These are phyloP conservation scores for Columba guinea DNA, from an alignment of 2,797 vertebrate genomes.

Conservation along the genomic window DNA sequence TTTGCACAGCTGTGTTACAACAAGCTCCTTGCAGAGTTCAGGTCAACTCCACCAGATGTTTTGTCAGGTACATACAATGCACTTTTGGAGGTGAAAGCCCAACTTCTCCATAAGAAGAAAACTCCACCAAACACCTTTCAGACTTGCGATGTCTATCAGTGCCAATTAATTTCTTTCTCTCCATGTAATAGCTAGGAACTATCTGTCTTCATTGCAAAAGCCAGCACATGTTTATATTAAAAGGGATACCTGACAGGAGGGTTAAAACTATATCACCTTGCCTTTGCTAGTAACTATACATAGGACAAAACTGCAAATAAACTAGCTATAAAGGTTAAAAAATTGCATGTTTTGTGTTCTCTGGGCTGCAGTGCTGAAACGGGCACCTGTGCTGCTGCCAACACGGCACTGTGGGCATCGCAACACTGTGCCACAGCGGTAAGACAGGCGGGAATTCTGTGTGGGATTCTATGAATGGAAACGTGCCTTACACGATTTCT, in stretches of 20 bases:
- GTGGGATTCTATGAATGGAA: not conserved
- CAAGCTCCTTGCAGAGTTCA: not conserved
- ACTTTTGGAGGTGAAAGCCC: not conserved
- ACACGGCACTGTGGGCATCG: accelerated
- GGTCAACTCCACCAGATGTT: not conserved
- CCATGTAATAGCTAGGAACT: not conserved
- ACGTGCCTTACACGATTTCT: not conserved
- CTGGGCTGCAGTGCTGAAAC: not conserved
- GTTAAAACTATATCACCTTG: not conserved
- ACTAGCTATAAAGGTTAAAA: not conserved
- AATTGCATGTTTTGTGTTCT: not conserved
- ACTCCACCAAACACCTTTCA: accelerated
- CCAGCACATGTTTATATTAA: not conserved
- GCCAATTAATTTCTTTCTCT: not conserved
- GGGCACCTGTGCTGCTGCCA: not conserved
- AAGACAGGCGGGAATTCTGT: not conserved
- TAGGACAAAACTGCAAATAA: not conserved
- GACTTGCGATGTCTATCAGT: not conserved
- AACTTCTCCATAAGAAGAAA: not conserved
- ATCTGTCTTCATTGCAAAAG: not conserved
- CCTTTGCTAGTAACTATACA: not conserved
- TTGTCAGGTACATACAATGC: not conserved
- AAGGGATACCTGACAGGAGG: not conserved
- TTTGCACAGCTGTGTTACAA: not conserved
- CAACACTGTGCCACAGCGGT: not conserved